phyloP scores from a whole-genome alignment of 2,888 invertebrate genomes.

The Villa cingulata region DNA sequence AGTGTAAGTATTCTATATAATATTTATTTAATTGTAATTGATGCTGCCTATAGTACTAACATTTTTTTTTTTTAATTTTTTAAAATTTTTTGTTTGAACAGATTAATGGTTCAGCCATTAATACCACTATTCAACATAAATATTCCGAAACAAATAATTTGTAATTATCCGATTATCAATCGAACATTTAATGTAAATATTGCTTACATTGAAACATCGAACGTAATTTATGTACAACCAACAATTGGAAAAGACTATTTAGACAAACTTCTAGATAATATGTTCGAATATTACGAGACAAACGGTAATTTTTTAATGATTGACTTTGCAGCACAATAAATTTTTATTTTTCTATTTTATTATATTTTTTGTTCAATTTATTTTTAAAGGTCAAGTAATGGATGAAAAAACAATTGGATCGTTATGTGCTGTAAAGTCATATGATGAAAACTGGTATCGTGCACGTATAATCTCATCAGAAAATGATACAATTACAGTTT shows the following conservation, averaged over 20 bases:
- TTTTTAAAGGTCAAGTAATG: constrained; percentile 25
- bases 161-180: constrained; percentile 47
- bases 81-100: constrained; percentile 21
- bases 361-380: constrained; percentile 1
- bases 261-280: constrained; percentile 42
- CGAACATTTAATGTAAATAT: constrained; percentile 46
- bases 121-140: constrained; percentile 30
- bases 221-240: constrained; percentile 52
- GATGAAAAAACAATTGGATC: constrained; percentile 38
- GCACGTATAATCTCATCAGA: constrained; percentile 39
- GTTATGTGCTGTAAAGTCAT: constrained; percentile 48
- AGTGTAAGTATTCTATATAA: no score
- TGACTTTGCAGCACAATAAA: no score
- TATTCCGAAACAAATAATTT: constrained; percentile 40
- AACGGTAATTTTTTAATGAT: no score
- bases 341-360: no score
- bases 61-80: not conserved
- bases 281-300: constrained; percentile 43
- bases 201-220: constrained; percentile 43
- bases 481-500: constrained; percentile 39
- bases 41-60: no score
- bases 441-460: constrained; percentile 59
- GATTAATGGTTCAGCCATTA: constrained; percentile 53
- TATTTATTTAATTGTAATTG: no score
- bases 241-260: constrained; percentile 36